Evolutionary conservation across 1,140 invertebrate species (phyloP).

Genomic region (Drosophila ironensis): DNA sequence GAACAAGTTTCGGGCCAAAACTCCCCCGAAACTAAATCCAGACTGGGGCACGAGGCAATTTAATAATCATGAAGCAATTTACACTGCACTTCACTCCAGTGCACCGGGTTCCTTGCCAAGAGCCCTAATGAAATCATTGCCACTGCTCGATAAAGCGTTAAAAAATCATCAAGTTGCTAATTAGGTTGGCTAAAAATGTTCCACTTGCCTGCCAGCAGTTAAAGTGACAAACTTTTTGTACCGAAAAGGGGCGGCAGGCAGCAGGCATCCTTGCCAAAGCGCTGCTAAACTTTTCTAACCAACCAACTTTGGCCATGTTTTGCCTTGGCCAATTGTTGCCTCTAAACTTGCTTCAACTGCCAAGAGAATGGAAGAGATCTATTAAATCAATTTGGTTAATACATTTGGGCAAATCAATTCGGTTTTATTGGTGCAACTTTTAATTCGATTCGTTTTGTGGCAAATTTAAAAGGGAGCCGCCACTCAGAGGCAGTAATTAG

Average conservation of each 20-base stretch:
- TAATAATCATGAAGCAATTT: conserved; percentile 77
- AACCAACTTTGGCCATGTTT: neutral
- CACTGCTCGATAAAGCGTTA: conserved; percentile 68
- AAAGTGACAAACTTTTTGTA: conserved; percentile 50
- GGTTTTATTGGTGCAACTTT: conserved; percentile 1
- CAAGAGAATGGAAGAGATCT: neutral
- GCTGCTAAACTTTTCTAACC: conserved; percentile 12
- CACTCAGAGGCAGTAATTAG: conserved; percentile 67
- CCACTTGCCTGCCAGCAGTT: conserved; percentile 5
- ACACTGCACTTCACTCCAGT: conserved; percentile 43
- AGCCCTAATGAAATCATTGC: conserved; percentile 65
- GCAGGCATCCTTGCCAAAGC: neutral
- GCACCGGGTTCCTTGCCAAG: neutral
- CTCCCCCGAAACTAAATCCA: conserved; percentile 16
- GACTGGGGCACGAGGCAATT: conserved; percentile 50
- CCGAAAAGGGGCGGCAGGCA: neutral
- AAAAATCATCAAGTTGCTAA: conserved; percentile 78
- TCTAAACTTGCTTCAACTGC: conserved; percentile 7
- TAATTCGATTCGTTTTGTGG: conserved; percentile 4
- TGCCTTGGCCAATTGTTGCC: conserved; percentile 11
- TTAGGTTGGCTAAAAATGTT: conserved; percentile 68
- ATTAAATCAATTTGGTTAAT: conserved; percentile 8
- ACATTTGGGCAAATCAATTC: conserved; percentile 17
- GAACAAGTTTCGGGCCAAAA: conserved; percentile 48
- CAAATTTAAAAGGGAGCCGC: conserved; percentile 23